A percentile compares a stretch with the other conserved stretches of the same genome.
Evolutionary conservation across 1,140 invertebrate species (phyloP).

Genomic region (Danaus melanippus): DNA sequence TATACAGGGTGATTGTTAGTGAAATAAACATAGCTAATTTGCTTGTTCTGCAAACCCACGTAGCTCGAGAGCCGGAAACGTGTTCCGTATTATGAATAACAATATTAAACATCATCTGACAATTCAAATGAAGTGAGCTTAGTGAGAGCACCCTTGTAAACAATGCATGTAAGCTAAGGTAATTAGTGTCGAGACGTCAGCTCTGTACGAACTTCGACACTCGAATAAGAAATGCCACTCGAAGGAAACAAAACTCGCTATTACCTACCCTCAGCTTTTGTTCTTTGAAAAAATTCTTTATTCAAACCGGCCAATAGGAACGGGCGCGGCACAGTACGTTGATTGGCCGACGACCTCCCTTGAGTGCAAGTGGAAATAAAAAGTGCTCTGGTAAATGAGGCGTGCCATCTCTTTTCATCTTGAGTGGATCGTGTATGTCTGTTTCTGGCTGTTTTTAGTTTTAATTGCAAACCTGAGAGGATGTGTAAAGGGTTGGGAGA

Average conservation of each 20-base stretch:
- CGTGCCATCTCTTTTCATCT: constrained; percentile 47
- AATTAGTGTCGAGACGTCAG: constrained; percentile 62
- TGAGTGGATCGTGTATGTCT: constrained; percentile 28
- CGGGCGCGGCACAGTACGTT: constrained; percentile 58
- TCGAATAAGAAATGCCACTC: constrained; percentile 63
- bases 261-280: constrained; percentile 68
- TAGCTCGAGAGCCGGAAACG: constrained; percentile 33
- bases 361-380: constrained; percentile 67
- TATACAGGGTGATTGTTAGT: constrained; percentile 40
- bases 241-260: constrained; percentile 68
- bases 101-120: constrained; percentile 59
- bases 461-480: constrained; percentile 69
- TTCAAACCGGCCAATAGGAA: constrained; percentile 67
- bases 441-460: constrained; percentile 62
- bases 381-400: constrained; percentile 66
- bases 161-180: constrained; percentile 57
- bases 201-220: constrained; percentile 43
- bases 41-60: constrained; percentile 51
- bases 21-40: constrained; percentile 61
- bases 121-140: constrained; percentile 58
- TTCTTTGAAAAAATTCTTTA: constrained; percentile 65
- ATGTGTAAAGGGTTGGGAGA: constrained; percentile 64
- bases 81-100: constrained; percentile 59
- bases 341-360: constrained; percentile 69
- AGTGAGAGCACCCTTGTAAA: constrained; percentile 46